Conservation (phyloP, 2,888 invertebrate species). For the Lasioglossum pauxillum region DNA sequence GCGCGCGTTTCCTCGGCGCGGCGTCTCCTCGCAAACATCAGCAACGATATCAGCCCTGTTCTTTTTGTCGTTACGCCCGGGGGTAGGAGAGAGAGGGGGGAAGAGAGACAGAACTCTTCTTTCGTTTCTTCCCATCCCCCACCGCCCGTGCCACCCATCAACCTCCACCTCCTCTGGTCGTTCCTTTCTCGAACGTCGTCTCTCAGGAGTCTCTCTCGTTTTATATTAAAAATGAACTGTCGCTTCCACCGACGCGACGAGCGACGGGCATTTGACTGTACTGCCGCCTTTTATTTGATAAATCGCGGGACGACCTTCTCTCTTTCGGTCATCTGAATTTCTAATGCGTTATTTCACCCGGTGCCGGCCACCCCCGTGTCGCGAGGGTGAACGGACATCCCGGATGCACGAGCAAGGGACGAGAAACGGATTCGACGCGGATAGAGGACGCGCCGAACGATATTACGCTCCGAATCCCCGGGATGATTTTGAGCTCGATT, state of each 20-base stretch:
- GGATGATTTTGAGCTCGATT: slow-evolving; percentile 29
- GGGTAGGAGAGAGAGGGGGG: background rate
- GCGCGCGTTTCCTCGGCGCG: slow-evolving; percentile 44
- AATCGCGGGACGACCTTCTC: slow-evolving; percentile 80
- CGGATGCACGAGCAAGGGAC: slow-evolving; percentile 52
- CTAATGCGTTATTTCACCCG: slow-evolving; percentile 82
- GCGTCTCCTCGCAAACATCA: slow-evolving; percentile 47
- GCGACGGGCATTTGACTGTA: slow-evolving; percentile 83
- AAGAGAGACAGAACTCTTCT: background rate
- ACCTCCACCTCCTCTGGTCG: background rate
- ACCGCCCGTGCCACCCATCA: background rate
- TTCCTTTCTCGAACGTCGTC: slow-evolving; percentile 23
- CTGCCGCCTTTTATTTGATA: slow-evolving; percentile 82
- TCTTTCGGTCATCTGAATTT: slow-evolving; percentile 84
- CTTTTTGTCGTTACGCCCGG: slow-evolving; percentile 67
- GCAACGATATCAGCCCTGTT: slow-evolving; percentile 60
- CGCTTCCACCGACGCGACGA: slow-evolving; percentile 83
- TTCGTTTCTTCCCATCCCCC: background rate
- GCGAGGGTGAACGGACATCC: slow-evolving; percentile 57
- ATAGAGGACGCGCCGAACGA: background rate
- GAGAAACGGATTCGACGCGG: slow-evolving; percentile 22
- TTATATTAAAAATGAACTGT: slow-evolving; percentile 85
- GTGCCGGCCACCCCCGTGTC: slow-evolving; percentile 59
- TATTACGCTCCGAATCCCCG: background rate
- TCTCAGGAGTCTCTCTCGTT: slow-evolving; percentile 58